Evolutionary conservation across 2,888 invertebrate species (phyloP).

Genomic region (Apamea crenata): DNA sequence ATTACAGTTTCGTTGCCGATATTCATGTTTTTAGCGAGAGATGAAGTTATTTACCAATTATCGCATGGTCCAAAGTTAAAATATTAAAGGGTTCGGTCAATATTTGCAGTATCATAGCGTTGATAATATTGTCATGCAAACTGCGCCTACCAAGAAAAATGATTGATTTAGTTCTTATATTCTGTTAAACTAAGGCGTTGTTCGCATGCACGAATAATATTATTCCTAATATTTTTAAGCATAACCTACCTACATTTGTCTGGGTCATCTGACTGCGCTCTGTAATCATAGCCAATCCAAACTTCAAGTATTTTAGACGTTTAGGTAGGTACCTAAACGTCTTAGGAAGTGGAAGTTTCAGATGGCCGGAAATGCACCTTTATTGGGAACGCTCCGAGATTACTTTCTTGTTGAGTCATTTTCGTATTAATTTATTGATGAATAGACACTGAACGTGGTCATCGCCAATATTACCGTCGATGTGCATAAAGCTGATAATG

Average conservation of each 20-base stretch:
- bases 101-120: slow-evolving; percentile 22
- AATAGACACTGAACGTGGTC: background rate
- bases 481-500: background rate
- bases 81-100: slow-evolving; percentile 17
- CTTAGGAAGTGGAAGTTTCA: background rate
- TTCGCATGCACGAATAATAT: slow-evolving; percentile 23
- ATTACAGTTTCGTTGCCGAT: background rate
- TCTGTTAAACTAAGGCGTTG: slow-evolving; percentile 37
- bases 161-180: slow-evolving; percentile 44
- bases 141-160: slow-evolving; percentile 40
- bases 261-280: no score
- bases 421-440: background rate
- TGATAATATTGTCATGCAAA: slow-evolving; percentile 22
- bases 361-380: slow-evolving; percentile 19
- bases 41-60: background rate
- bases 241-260: background rate
- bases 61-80: background rate
- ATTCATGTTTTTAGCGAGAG: background rate
- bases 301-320: background rate
- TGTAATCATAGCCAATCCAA: background rate
- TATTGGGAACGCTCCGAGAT: slow-evolving; percentile 1
- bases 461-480: background rate
- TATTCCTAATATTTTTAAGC: background rate
- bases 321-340: background rate
- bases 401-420: slow-evolving; percentile 11